Evolutionary conservation across 2,888 invertebrate genomes (phyloP), one percentile per base, ranked within the genome.

Genomic region (Calephelis perditalis): DNA sequence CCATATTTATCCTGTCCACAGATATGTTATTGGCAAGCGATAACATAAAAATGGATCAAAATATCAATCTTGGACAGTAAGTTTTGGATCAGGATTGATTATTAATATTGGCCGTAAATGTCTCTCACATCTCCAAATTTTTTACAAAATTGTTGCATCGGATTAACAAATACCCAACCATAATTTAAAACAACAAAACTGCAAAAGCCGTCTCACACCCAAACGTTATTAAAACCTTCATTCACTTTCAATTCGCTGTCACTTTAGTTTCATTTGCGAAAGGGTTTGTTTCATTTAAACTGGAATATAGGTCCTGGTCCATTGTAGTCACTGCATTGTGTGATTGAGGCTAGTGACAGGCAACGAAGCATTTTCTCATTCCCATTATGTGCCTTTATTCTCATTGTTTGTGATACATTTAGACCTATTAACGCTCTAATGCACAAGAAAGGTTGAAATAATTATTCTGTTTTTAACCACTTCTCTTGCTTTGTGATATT

Each of bases 281-380:
- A 78, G 77, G 73, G 74, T 85, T 86, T 83, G 82, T 87, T 85
- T 84, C 81, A 83, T 86, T 82, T 79, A 78, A 74, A 74, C 78
- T 79, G 66, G 81, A 81, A 81, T 82, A 76, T 85, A 82, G 84
- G 81, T 80, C 78, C 79, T 78, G 70, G 73, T 67, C 82, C 67
- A 87, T 87, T 87, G 85, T 87, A 80, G 78, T 75, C 73, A 71
- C 75, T 73, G 76, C 82, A 87, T 88, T 87, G 88, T 88, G 78
- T 72, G 78, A 78, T 78, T 76, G 79, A 81, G 75, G 72, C 75
- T 73, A 10, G 75, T 74, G 78, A 71, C 80, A 82, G 78, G 80
- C 80, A 81, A 84, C 84, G 84, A 82, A 85, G 84, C 78, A 85
- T 86, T 86, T 86, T 86, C 85, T 87, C 84, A 70, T 81, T 72